Base-by-base conservation (phyloP, 2,113 vertebrate genomes). In the Madoqua kirkii region DNA sequence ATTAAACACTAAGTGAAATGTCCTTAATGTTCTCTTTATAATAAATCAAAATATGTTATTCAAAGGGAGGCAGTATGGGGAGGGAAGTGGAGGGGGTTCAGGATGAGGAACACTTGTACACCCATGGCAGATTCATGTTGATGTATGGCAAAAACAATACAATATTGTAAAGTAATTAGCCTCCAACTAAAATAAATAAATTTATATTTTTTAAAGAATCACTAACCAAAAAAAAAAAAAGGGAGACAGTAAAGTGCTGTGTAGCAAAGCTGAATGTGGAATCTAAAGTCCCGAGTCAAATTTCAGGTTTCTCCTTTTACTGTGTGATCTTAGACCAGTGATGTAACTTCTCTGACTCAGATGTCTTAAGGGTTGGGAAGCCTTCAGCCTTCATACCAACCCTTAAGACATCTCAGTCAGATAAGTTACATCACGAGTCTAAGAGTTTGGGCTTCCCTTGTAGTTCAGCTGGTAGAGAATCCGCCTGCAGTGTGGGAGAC, bases 401-500 rank as follows among this genome's bases (percentile, higher is more conserved):
- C 1, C 11, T 87, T 74, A 57, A 62, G 45, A 83, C 15, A 9
- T 52, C 10, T 29, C 43, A 95, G 5, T 84, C 17, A 81, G 33
- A 83, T n/a, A 94, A 19, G 29, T 36, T 43, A 16, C 3, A 25
- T 23, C 40, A 33, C 3, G 6, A 31, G 5, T 45, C 12, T 85
- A 31, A 90, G 2, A 17, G n/a, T 5, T 71, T 71, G 71, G 36
- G 36, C 23, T 27, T 43, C 36, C 23, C 36, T 76, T 25, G 36
- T 76, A 14, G 23, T 23, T 76, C 36, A 76, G 36, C n/a, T 76
- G 23, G 36, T 76, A 76, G 25, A 27, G 71, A 76, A 43, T 76
- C 36, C 1, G 0, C 23, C 71, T 76, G 36, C 71, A 43, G 1
- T 43, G 23, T 0, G 0, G 36, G 71, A 76, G 36, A 43, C 12